Evolutionary conservation across 2,888 invertebrate genomes (phyloP).

Genomic region (Protophormia terraenovae): DNA sequence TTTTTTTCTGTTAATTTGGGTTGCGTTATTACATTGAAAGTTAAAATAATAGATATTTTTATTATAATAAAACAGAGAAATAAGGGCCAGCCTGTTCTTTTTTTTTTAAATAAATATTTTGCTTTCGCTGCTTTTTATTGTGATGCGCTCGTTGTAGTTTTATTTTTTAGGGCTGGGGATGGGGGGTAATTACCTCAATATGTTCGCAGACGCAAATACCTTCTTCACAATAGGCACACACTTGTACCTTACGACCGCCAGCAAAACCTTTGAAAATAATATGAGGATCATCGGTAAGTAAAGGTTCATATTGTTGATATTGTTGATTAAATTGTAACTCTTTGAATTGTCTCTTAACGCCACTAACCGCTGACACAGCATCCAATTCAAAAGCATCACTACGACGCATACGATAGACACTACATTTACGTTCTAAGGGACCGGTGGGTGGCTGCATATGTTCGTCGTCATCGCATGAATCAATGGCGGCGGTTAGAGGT

Average conservation of each 20-base stretch:
- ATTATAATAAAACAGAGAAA: too few species aligned
- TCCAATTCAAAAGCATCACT: constrained; percentile 77
- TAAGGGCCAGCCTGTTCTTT: background rate
- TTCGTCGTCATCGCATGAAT: constrained; percentile 72
- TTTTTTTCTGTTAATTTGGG: too few species aligned
- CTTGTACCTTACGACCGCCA: constrained; percentile 78
- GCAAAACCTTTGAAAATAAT: constrained; percentile 78
- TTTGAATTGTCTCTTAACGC: constrained; percentile 75
- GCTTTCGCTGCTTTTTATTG: background rate
- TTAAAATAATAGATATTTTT: too few species aligned
- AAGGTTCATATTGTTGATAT: constrained; percentile 77
- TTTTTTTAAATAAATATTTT: background rate
- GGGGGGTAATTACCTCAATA: constrained; percentile 79
- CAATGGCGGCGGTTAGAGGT: constrained; percentile 71
- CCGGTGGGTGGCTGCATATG: constrained; percentile 75
- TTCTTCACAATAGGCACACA: constrained; percentile 81
- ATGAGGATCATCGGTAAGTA: constrained; percentile 79
- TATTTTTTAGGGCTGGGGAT: constrained; percentile 35
- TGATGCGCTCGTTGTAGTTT: background rate
- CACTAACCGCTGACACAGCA: constrained; percentile 68
- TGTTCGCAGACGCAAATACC: constrained; percentile 81
- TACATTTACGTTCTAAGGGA: constrained; percentile 80
- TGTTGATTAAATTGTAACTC: constrained; percentile 76
- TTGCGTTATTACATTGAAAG: too few species aligned
- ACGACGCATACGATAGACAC: constrained; percentile 80